Base-by-base conservation (phyloP, 1,140 invertebrate species). In the Prorops nasuta region DNA sequence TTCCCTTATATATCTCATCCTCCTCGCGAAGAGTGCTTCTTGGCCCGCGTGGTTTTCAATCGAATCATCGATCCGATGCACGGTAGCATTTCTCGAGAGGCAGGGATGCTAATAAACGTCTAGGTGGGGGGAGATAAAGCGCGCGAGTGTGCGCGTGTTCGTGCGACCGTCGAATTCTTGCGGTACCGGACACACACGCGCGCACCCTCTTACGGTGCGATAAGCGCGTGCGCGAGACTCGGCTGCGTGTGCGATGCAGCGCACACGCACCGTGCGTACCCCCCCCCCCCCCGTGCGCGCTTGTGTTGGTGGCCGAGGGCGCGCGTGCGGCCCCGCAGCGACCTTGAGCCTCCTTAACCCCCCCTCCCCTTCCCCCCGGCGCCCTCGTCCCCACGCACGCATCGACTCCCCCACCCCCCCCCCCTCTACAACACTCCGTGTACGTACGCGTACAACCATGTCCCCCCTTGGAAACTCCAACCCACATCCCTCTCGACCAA, bases 301-400 rank as follows among this genome's bases (percentile, higher is more conserved):
- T 17, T 59, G 63, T 64, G 52, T 58, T 50, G 38, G 62, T 58
- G 58, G 51, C 51, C 52, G 58, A 57, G 67, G 49, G 46, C 71
- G 72, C 70, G 72, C 66, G 71, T 72, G 71, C 69, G 67, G 62
- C 66, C 58, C 65, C 66, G 56, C 51, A 51, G 59, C 71, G 71
- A 74, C 72, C 71, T 74, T 74, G 72, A 70, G 64, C 56, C 64
- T 56, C 57, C 63, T 58, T 46, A 41, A 44, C 60, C 45, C 40
- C 49, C 42, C 37, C 34, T 36, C 34, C 54, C 47, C 45, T 39
- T 40, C 24, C 43, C 49, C 45, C 52, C 57, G 41, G 36, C 24
- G 37, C 35, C 28, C 28, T 14, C 21, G 32, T 12, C 37, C 35
- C 21, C 16, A 44, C 44, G 22, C 35, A 21, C 19, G 16, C 52